Conservation (phyloP, 2,888 invertebrate genomes). For the Alsophila aescularia region DNA sequence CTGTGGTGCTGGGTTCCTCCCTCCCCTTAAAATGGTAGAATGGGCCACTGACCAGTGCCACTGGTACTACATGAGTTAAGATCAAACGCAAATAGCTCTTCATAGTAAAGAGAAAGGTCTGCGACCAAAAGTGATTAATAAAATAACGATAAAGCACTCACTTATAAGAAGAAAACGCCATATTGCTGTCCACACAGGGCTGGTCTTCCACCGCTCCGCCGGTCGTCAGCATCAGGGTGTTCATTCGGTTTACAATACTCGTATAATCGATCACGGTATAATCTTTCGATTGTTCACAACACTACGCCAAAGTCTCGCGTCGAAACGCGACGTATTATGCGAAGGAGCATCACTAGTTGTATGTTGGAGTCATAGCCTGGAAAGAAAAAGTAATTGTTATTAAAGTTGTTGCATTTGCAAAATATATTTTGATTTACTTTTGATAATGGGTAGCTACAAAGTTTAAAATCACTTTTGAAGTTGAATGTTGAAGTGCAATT, state of each 20-base stretch:
- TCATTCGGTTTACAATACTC: conserved; percentile 64
- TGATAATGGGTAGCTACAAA: too few relatives aligned
- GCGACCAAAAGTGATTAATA: too few relatives aligned
- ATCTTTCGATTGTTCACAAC: conserved; percentile 57
- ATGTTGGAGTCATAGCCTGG: conserved; percentile 56
- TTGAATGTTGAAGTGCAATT: too few relatives aligned
- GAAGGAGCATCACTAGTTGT: conserved; percentile 67
- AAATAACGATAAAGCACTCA: conserved; percentile 50
- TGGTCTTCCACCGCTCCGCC: conserved; percentile 75
- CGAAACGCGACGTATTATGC: conserved; percentile 61
- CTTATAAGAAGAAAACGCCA: conserved; percentile 81
- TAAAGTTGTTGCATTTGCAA: background rate
- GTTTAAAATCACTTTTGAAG: too few relatives aligned
- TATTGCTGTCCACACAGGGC: conserved; percentile 73
- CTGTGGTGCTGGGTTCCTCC: too few relatives aligned
- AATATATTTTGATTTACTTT: background rate
- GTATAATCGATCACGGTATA: conserved; percentile 31
- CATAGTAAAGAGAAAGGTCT: too few relatives aligned
- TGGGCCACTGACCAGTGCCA: too few relatives aligned
- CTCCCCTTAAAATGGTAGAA: too few relatives aligned
- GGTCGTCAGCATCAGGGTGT: conserved; percentile 80
- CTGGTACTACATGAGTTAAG: too few relatives aligned
- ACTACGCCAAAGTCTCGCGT: conserved; percentile 60
- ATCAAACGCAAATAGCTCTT: too few relatives aligned
- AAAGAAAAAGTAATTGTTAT: conserved; percentile 40